Evolutionary conservation across 2,797 vertebrate genomes (phyloP).

Genomic region (Gobio occitaniae): DNA sequence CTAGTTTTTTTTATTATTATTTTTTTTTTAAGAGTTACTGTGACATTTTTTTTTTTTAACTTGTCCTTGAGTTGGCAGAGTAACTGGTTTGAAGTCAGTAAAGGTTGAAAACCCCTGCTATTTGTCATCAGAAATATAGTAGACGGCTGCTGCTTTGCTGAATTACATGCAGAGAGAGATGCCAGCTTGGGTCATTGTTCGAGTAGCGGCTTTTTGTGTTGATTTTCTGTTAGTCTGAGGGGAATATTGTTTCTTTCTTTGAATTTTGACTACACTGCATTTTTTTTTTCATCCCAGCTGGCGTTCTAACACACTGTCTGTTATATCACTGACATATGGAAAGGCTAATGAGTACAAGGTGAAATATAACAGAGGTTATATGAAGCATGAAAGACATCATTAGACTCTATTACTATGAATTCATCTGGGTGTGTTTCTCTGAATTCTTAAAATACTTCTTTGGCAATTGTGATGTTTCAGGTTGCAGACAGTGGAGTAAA

Average conservation of each 20-base stretch:
- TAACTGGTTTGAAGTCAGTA: neutral
- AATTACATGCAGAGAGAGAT: conserved; percentile 10
- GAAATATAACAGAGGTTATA: conserved; percentile 21
- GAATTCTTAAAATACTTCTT: conserved; percentile 11
- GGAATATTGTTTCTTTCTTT: neutral
- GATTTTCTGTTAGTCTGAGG: neutral
- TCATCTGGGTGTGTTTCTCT: neutral
- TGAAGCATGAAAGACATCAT: conserved; percentile 31
- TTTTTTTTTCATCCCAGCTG: neutral
- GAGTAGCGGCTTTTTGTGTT: neutral
- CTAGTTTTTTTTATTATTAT: too few species aligned
- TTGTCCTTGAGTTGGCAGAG: neutral
- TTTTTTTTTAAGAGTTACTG: neutral
- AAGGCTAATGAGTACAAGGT: conserved; percentile 32
- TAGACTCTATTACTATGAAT: conserved; percentile 16
- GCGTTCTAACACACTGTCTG: neutral
- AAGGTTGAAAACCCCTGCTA: conserved; percentile 2
- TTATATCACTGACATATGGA: conserved; percentile 20
- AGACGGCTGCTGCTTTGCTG: neutral
- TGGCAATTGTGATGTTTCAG: neutral
- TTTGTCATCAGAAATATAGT: conserved; percentile 8
- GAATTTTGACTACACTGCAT: conserved; percentile 16
- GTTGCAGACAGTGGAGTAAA: neutral
- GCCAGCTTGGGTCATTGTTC: neutral
- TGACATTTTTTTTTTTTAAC: neutral